Base-by-base conservation (phyloP, 2,797 vertebrate genomes). In the Sparidentex hasta region DNA sequence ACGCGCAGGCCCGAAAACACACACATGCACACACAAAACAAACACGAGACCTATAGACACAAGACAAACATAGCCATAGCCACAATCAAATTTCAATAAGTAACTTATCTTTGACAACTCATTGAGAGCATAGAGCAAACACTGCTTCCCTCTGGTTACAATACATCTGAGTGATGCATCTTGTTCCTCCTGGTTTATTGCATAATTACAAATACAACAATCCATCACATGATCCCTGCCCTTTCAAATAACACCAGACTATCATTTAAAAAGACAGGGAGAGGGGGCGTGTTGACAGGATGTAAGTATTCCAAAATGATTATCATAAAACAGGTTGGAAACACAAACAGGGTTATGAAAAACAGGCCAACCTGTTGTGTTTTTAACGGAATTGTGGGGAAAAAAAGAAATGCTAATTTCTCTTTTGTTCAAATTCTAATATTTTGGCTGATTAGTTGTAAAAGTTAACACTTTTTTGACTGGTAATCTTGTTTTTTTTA, bases 391-490 rank as follows among this genome's bases (percentile, higher is more conserved):
- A 72, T 70, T 0, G 13, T 54, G 43, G 48, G 27, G 33, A 67
- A 71, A 58, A 65, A 58, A 69, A 79, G 46, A 81, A 76, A 83
- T 81, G 71, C 54, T 38, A 76, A 80, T 85, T 71, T 74, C 17
- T 75, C 46, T 25, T 57, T 72, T 70, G 77, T 75, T 78, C 55
- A 73, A 75, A 82, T 80, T 83, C 18, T 4, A 71, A 80, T 78
- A 65, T 76, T 81, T 78, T 71, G 46, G 64, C 48, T 76, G 50
- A 85, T 72, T 82, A 61, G 66, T 76, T 67, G 66, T 20, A 54
- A 69, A 76, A 78, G 50, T 87, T 71, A 87, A 82, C 54, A 79
- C 55, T n/a, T 73, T 72, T 65, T 70, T 7, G 71, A 67, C 54
- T 67, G 55, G 21, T 62, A 41, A 70, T 73, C 51, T 48, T 70